A percentile compares a stretch with the other conserved stretches of the same genome.
Evolutionary conservation across 2,797 vertebrate species (phyloP).

Genomic region (Danio aesculapii): DNA sequence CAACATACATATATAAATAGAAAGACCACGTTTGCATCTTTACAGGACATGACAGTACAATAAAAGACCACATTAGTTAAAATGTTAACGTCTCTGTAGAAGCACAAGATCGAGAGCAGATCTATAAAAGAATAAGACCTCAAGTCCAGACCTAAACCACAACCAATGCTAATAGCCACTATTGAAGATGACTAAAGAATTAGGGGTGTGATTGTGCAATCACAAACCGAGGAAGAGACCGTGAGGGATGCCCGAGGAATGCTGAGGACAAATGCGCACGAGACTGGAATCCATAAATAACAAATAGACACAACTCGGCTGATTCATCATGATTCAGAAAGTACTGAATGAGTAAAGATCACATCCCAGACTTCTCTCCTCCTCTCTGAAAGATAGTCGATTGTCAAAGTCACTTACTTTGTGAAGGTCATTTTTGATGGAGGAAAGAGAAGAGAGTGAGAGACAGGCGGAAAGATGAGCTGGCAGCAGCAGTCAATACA

Average conservation of each 20-base stretch:
- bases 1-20: conserved; percentile 54
- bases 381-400: conserved; percentile 63
- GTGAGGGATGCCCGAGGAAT: conserved; percentile 12
- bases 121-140: conserved; percentile 29
- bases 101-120: conserved; percentile 28
- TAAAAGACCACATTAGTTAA: conserved; percentile 55
- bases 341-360: conserved; percentile 33
- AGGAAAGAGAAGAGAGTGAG: background rate
- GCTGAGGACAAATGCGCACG: conserved; percentile 1
- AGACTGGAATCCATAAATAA: conserved; percentile 68
- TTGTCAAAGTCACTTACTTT: conserved; percentile 65
- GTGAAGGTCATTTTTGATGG: background rate
- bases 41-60: conserved; percentile 53
- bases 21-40: conserved; percentile 51
- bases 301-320: conserved; percentile 62
- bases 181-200: background rate
- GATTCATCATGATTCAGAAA: conserved; percentile 54
- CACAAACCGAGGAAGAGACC: background rate
- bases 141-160: background rate
- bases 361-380: conserved; percentile 54
- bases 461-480: conserved; percentile 1
- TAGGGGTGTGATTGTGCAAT: background rate
- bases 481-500: conserved; percentile 26
- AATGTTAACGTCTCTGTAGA: conserved; percentile 60
- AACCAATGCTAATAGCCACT: background rate